Evolutionary conservation across 2,888 invertebrate species (phyloP).

Genomic region (Euzophera pinguis): DNA sequence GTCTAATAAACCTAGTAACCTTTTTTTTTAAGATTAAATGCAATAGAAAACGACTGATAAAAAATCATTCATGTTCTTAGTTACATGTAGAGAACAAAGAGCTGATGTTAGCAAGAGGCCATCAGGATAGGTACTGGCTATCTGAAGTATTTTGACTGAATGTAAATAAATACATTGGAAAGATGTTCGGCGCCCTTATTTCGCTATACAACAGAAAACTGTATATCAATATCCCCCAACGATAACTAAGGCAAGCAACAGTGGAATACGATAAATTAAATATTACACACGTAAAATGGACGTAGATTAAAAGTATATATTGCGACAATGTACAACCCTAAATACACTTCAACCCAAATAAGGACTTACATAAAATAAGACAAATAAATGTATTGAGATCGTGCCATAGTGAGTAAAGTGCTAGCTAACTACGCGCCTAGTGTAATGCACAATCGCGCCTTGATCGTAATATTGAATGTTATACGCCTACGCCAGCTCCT

Average conservation of each 20-base stretch:
- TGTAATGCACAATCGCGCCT: conserved; percentile 3
- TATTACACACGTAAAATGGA: conserved; percentile 25
- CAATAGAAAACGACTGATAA: background rate
- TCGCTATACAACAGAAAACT: conserved; percentile 1
- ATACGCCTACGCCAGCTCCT: background rate
- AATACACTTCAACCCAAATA: conserved; percentile 37
- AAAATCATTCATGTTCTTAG: background rate
- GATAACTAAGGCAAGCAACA: conserved; percentile 19
- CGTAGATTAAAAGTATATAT: conserved; percentile 14
- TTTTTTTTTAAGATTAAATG: conserved; percentile 2
- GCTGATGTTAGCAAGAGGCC: too few species aligned
- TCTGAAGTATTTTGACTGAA: background rate
- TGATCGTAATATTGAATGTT: background rate
- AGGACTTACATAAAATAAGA: conserved; percentile 54
- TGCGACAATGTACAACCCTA: conserved; percentile 25
- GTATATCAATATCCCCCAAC: background rate
- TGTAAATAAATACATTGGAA: background rate
- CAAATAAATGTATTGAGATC: conserved; percentile 67
- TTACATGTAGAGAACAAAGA: too few species aligned
- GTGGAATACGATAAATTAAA: conserved; percentile 22
- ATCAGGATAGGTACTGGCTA: background rate
- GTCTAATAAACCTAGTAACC: background rate
- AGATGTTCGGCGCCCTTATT: background rate
- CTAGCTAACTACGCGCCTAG: conserved; percentile 29
- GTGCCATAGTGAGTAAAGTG: conserved; percentile 61